Percentiles rank a stretch among this genome's conserved stretches.
Evolutionary conservation across 2,113 vertebrate species (phyloP).

Genomic region (Athene noctua): DNA sequence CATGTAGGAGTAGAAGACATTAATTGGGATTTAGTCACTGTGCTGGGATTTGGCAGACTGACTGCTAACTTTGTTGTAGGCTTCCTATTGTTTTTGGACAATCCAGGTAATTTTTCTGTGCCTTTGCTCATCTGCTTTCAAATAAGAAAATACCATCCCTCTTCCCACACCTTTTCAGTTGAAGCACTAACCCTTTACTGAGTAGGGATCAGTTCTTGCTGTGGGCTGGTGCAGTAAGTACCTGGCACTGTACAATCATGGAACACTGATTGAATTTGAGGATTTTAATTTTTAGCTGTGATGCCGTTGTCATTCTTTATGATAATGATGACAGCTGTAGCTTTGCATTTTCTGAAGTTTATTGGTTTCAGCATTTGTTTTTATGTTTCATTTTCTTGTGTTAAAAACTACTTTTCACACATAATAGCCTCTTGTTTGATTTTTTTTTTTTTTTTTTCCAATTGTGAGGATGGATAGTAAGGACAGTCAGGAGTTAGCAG

Average conservation of each 20-base stretch:
- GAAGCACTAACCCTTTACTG: neutral
- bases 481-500: neutral
- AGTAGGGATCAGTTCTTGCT: neutral
- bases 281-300: neutral
- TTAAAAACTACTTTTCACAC: neutral
- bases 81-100: neutral
- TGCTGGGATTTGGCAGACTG: neutral
- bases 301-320: neutral
- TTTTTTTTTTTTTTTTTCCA: neutral
- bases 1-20: neutral
- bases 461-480: neutral
- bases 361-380: neutral
- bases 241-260: neutral
- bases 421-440: neutral
- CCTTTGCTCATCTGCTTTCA: neutral
- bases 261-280: neutral
- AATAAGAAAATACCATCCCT: neutral
- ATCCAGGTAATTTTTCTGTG: neutral
- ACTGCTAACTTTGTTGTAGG: neutral
- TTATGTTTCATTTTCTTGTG: neutral
- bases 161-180: neutral
- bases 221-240: neutral
- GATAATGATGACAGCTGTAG: constrained; percentile 2
- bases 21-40: neutral
- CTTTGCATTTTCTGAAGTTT: constrained; percentile 18